These are phyloP conservation scores for Troides helena DNA, from an alignment of 2,888 invertebrate species.

Conservation along the genomic window DNA sequence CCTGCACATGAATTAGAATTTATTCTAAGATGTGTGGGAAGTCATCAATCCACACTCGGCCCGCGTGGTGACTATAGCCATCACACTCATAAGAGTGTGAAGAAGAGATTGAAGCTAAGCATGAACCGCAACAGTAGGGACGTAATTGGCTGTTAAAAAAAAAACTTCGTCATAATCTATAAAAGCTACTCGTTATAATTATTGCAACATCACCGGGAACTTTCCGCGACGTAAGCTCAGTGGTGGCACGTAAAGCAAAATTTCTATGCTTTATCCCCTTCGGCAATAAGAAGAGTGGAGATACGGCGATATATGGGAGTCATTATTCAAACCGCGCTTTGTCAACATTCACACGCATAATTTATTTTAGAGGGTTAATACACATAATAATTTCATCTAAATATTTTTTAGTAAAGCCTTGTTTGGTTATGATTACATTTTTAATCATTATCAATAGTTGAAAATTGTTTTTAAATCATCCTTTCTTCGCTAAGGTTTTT, in stretches of 20 bases:
- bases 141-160: background rate
- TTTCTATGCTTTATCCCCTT: slow-evolving; percentile 65
- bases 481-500: no score
- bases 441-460: no score
- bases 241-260: slow-evolving; percentile 56
- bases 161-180: slow-evolving; percentile 41
- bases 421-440: background rate
- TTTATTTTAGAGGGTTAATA: slow-evolving; percentile 63
- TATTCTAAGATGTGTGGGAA: no score
- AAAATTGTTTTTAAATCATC: no score
- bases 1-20: no score
- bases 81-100: no score
- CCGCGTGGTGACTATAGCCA: no score
- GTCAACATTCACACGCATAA: slow-evolving; percentile 67
- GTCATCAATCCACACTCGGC: no score
- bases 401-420: slow-evolving; percentile 19
- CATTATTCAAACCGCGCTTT: slow-evolving; percentile 66
- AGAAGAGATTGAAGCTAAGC: no score
- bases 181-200: slow-evolving; percentile 69
- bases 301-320: slow-evolving; percentile 71
- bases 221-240: slow-evolving; percentile 48
- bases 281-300: slow-evolving; percentile 65
- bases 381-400: slow-evolving; percentile 40
- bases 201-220: slow-evolving; percentile 48
- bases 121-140: no score